Evolutionary conservation across 2,113 vertebrate species (phyloP).

Genomic region (Sigmodon hispidus): DNA sequence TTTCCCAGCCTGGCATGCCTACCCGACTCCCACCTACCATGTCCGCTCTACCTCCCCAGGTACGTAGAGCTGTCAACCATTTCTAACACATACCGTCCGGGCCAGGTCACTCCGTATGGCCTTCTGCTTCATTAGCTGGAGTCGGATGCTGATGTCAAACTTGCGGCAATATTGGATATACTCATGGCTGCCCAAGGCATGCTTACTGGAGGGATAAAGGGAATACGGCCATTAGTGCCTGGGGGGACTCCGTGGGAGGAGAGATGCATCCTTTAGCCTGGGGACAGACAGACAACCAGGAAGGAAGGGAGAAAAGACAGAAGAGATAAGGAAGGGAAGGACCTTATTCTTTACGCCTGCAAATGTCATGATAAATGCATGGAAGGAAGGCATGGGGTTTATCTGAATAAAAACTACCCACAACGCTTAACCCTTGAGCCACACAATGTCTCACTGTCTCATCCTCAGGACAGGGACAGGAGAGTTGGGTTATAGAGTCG

Average conservation of each 20-base stretch:
- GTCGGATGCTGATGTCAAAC: slow-evolving; percentile 92
- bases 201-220: slow-evolving; percentile 84
- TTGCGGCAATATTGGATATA: slow-evolving; percentile 96
- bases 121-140: slow-evolving; percentile 89
- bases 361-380: background rate
- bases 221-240: slow-evolving; percentile 49
- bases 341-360: background rate
- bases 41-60: background rate
- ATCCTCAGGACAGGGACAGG: background rate
- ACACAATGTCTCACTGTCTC: background rate
- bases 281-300: background rate
- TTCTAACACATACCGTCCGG: slow-evolving; percentile 87
- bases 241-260: background rate
- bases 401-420: background rate
- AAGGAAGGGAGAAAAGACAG: no score
- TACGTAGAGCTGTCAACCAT: background rate
- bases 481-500: background rate
- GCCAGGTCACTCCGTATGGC: slow-evolving; percentile 88
- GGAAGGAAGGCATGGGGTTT: background rate
- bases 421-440: background rate
- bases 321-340: no score
- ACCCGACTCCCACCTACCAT: background rate
- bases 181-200: slow-evolving; percentile 93
- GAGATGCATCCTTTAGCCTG: background rate
- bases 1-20: fast-evolving